Evolutionary conservation across 2,888 invertebrate genomes (phyloP).

Genomic region (Agonopterix alstromeriana): DNA sequence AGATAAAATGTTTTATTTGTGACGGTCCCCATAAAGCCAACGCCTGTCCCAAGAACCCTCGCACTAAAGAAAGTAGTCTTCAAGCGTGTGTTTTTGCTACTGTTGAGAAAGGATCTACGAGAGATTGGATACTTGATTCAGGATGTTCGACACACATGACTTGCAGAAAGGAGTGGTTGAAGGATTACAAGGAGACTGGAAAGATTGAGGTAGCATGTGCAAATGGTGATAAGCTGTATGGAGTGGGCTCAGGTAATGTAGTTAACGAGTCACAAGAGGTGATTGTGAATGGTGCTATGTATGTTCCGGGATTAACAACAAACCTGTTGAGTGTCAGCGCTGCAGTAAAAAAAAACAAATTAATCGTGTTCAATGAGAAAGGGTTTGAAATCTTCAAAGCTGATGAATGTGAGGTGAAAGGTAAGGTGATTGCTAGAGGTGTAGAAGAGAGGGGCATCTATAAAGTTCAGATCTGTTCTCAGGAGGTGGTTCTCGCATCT

Average conservation of each 20-base stretch:
- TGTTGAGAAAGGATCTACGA: not conserved
- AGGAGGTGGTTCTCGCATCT: not conserved
- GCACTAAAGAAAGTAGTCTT: not conserved
- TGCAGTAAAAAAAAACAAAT: not conserved
- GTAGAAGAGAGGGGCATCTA: not conserved
- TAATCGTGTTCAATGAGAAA: not conserved
- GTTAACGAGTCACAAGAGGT: too few species aligned
- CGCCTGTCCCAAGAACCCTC: not conserved
- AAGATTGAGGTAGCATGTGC: not conserved
- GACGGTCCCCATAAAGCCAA: slow-evolving; percentile 1
- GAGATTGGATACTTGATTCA: not conserved
- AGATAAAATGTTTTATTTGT: not conserved
- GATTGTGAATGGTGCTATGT: not conserved
- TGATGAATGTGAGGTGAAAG: not conserved
- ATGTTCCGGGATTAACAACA: not conserved
- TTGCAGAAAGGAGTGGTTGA: not conserved
- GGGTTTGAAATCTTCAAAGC: not conserved
- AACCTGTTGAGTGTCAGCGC: slow-evolving; percentile 1
- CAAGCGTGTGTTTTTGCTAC: not conserved
- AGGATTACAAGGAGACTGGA: not conserved
- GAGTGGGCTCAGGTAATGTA: not conserved
- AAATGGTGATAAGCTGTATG: not conserved
- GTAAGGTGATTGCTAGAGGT: not conserved
- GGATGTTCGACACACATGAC: not conserved
- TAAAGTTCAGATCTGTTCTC: not conserved